phyloP scores from a whole-genome alignment of 2,797 vertebrate species.

The Enteromius trimaculatus region DNA sequence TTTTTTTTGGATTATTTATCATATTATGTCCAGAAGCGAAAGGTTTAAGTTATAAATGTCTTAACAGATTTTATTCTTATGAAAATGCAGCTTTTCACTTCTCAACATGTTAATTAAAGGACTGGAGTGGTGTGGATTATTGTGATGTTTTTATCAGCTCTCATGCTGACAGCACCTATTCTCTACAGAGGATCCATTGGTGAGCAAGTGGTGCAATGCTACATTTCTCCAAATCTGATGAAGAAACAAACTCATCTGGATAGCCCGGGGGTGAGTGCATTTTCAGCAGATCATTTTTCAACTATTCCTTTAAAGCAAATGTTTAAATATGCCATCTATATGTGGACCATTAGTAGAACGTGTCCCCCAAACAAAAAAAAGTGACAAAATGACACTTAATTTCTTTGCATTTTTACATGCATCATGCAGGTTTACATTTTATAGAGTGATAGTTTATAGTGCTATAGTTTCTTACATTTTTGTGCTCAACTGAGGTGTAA shows the following conservation, averaged over 20 bases:
- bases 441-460: neutral
- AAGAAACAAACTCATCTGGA: neutral
- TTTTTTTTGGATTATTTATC: no score
- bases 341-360: neutral
- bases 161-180: neutral
- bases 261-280: neutral
- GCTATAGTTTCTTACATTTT: neutral
- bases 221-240: neutral
- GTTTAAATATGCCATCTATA: neutral
- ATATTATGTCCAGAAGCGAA: no score
- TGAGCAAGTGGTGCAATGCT: neutral
- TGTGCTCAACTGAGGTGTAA: neutral
- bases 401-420: neutral
- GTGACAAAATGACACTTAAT: neutral
- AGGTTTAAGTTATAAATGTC: no score
- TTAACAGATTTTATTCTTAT: no score
- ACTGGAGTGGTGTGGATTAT: no score
- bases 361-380: neutral
- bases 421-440: neutral
- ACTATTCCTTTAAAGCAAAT: no score
- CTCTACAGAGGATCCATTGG: neutral
- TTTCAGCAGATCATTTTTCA: no score
- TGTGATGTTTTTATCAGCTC: no score
- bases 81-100: no score
- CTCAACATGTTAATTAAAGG: no score